These are phyloP conservation scores for Larimichthys crocea DNA, from an alignment of 2,113 vertebrate genomes.

Conservation along the genomic window DNA sequence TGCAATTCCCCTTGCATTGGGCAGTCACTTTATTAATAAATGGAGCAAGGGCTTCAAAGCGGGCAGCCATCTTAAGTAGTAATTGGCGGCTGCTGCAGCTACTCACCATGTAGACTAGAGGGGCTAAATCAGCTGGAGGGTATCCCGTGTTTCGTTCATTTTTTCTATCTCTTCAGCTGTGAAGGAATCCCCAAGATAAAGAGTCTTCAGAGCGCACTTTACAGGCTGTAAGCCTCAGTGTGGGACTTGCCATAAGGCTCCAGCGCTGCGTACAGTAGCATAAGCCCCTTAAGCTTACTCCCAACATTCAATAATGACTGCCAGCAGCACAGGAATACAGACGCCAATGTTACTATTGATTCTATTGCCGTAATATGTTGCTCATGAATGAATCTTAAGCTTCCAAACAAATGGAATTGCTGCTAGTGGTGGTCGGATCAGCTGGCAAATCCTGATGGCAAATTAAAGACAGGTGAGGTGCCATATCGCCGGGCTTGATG, in stretches of 20 bases:
- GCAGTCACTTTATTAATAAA: constrained; percentile 43
- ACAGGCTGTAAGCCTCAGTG: constrained; percentile 39
- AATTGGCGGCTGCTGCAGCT: constrained; percentile 15
- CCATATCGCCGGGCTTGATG: not conserved
- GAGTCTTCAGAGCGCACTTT: constrained; percentile 42
- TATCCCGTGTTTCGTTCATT: constrained; percentile 38
- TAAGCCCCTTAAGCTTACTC: constrained; percentile 36
- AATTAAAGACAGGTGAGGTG: constrained; percentile 53
- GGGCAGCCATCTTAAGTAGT: constrained; percentile 35
- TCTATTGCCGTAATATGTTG: constrained; percentile 43
- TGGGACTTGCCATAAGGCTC: constrained; percentile 39
- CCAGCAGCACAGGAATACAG: constrained; percentile 28
- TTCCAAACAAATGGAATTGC: constrained; percentile 50
- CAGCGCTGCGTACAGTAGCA: constrained; percentile 24
- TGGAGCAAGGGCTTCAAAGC: constrained; percentile 47
- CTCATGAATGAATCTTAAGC: constrained; percentile 50
- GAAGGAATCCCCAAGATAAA: constrained; percentile 50
- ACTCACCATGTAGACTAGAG: constrained; percentile 23
- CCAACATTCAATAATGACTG: constrained; percentile 39
- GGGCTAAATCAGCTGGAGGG: constrained; percentile 46
- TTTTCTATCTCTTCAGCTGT: constrained; percentile 29
- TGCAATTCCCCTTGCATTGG: constrained; percentile 13
- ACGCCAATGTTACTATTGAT: constrained; percentile 40
- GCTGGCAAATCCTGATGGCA: constrained; percentile 50
- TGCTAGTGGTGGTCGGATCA: constrained; percentile 30